These are phyloP conservation scores for Lepidonotus clava DNA, from an alignment of 2,888 invertebrate species.

Conservation along the genomic window DNA sequence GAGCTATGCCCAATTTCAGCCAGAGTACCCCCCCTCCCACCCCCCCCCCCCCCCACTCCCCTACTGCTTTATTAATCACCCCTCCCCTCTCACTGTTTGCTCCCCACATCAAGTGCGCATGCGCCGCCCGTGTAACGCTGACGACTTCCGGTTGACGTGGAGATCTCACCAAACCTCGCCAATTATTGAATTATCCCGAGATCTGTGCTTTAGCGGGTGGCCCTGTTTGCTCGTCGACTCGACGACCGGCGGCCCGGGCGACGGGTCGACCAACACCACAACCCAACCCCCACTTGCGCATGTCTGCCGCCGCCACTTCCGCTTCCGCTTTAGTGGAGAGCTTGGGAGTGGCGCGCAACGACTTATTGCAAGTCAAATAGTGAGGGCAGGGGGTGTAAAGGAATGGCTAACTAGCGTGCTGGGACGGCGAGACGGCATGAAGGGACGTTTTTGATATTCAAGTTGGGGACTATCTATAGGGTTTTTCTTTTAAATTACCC, in stretches of 20 bases:
- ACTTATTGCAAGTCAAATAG: too few species aligned
- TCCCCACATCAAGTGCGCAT: conserved; percentile 37
- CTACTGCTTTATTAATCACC: conserved; percentile 24
- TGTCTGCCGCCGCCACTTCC: conserved; percentile 41
- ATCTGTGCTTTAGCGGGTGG: conserved; percentile 21
- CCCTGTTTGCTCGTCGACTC: neutral
- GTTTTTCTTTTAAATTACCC: too few species aligned
- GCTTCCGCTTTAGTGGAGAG: conserved; percentile 10
- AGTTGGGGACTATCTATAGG: too few species aligned
- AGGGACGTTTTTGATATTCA: too few species aligned
- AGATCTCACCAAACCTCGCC: conserved; percentile 24
- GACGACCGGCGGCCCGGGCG: neutral
- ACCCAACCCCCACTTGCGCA: conserved; percentile 7
- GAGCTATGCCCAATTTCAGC: too few species aligned
- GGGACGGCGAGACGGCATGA: too few species aligned
- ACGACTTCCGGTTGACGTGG: conserved; percentile 24
- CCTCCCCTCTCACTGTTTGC: conserved; percentile 31
- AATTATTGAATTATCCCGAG: conserved; percentile 40
- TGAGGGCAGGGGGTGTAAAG: too few species aligned
- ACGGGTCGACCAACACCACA: neutral
- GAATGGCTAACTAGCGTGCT: too few species aligned
- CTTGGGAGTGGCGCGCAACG: too few species aligned
- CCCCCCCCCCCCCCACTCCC: too few species aligned
- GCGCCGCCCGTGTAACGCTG: neutral
- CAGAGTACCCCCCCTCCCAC: too few species aligned